Evolutionary conservation across 2,888 invertebrate genomes (phyloP).

Genomic region (Caenorhabditis parvicauda): DNA sequence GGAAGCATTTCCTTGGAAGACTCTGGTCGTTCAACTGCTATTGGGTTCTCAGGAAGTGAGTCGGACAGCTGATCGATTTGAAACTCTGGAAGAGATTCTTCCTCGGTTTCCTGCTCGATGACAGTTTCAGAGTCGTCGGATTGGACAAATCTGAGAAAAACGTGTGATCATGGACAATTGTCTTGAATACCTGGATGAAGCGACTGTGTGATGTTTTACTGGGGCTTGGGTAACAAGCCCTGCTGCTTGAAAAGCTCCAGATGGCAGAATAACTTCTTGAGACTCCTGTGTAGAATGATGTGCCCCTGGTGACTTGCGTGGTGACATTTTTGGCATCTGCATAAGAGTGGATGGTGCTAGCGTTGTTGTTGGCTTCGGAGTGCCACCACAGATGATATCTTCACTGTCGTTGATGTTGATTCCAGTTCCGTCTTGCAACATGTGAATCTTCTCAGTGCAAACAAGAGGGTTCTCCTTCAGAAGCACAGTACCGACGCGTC

Average conservation of each 20-base stretch:
- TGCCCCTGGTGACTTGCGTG: no score
- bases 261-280: constrained; percentile 2
- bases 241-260: constrained; percentile 20
- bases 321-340: no score
- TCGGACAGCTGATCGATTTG: no score
- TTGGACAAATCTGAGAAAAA: no score
- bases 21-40: no score
- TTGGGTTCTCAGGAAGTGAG: no score
- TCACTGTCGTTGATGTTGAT: constrained; percentile 51
- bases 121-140: no score
- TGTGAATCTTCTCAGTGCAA: constrained; percentile 61
- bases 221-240: constrained; percentile 1
- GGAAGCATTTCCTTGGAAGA: no score
- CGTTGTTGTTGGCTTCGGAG: constrained; percentile 23
- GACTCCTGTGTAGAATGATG: no score
- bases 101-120: no score
- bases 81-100: no score
- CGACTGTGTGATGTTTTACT: background rate
- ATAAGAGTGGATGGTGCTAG: background rate
- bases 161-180: background rate
- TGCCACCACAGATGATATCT: constrained; percentile 54
- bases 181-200: background rate
- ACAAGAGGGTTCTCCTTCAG: constrained; percentile 63
- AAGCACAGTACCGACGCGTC: constrained; percentile 59
- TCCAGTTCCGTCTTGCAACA: constrained; percentile 61